Evolutionary conservation across 2,797 vertebrate genomes (phyloP).

Genomic region (Adelosebastes latens): DNA sequence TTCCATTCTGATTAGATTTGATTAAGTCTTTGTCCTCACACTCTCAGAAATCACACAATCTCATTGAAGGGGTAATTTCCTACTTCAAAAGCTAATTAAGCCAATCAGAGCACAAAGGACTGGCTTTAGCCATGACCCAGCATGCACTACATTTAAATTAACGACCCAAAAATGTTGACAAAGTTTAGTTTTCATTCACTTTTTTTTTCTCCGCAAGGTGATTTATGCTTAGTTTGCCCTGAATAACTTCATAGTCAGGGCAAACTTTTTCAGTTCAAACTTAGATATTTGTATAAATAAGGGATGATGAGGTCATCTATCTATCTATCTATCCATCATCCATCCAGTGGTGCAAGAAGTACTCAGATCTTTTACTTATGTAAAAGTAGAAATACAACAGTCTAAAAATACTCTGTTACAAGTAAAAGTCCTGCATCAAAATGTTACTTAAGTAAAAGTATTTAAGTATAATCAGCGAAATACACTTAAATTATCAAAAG

Average conservation of each 20-base stretch:
- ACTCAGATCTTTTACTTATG: no score
- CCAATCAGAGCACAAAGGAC: constrained; percentile 75
- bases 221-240: background rate
- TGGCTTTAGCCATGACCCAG: constrained; percentile 61
- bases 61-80: constrained; percentile 74
- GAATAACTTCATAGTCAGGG: background rate
- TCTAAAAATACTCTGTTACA: no score
- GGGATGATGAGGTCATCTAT: background rate
- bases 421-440: no score
- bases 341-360: no score
- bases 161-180: constrained; percentile 29
- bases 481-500: no score
- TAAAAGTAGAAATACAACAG: no score
- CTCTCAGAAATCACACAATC: constrained; percentile 66
- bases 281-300: background rate
- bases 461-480: no score
- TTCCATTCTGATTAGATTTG: constrained; percentile 70
- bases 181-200: constrained; percentile 43
- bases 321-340: background rate
- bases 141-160: constrained; percentile 44
- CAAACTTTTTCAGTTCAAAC: background rate
- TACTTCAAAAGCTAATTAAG: constrained; percentile 79
- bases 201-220: background rate
- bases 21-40: constrained; percentile 66
- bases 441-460: no score